Evolutionary conservation across 1,140 invertebrate species (phyloP), one percentile per base, ranked within the genome.

Genomic region (Thaumetopoea pityocampa): DNA sequence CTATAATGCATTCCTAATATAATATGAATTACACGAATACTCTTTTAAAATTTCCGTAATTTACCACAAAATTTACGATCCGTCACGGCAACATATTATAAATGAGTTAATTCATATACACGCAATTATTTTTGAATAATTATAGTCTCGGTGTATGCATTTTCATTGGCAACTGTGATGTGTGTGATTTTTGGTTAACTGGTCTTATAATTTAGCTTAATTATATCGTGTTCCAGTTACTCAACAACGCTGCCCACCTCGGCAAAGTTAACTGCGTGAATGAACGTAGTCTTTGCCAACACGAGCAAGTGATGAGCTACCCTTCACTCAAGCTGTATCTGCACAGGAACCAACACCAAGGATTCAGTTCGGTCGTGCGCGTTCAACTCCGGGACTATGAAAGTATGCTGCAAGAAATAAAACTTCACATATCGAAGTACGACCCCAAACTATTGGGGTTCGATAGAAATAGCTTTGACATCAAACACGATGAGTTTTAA

Each of bases 181-280:
- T n/a, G n/a, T n/a, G n/a, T n/a, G n/a, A n/a, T n/a, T n/a, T n/a
- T n/a, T n/a, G n/a, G n/a, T n/a, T n/a, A n/a, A n/a, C n/a, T n/a
- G n/a, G n/a, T n/a, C n/a, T n/a, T n/a, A n/a, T n/a, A n/a, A n/a
- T n/a, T n/a, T n/a, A n/a, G n/a, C n/a, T n/a, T n/a, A n/a, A n/a
- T n/a, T n/a, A n/a, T n/a, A n/a, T n/a, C n/a, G n/a, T n/a, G 29
- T 68, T 61, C 8, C 54, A 82, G 78, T 40, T 64, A 6, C 45
- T 83, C 10, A 56, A 54, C 34, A 68, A 69, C 23, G 58, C 60
- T 2, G 49, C 80, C 3, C 57, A 80, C 4, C 53, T 76, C 5
- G 79, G 72, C 26, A 74, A 67, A 69, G 76, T 83, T 33, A 80
- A 83, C 45, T 83, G 79, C 41, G 10, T 78, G 0, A 55, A 49